Evolutionary conservation across 2,113 vertebrate genomes (phyloP).

Genomic region (Beaufortia kweichowensis): DNA sequence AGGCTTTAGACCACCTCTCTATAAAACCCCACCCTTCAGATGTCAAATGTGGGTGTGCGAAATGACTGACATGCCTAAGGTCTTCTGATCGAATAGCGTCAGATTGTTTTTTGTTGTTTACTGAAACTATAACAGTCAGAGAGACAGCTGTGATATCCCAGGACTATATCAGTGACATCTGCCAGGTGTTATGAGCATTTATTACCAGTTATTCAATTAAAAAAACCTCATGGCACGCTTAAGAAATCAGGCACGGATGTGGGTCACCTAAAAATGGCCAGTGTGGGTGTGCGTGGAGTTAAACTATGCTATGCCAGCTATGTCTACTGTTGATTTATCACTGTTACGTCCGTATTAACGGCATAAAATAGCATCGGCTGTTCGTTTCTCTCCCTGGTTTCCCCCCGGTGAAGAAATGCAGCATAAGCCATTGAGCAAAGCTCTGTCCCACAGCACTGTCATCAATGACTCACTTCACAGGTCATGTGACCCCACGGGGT

Average conservation of each 20-base stretch:
- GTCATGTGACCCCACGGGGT: constrained; percentile 59
- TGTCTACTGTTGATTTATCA: constrained; percentile 29
- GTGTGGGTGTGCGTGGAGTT: background rate
- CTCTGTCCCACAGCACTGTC: constrained; percentile 43
- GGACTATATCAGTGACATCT: too few species aligned
- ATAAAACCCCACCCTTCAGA: too few species aligned
- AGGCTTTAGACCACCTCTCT: too few species aligned
- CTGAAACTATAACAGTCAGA: too few species aligned
- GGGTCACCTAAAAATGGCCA: background rate
- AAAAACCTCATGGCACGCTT: too few species aligned
- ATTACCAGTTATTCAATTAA: background rate
- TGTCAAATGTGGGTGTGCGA: too few species aligned
- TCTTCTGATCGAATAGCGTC: too few species aligned
- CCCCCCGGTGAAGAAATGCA: constrained; percentile 1
- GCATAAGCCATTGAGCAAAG: constrained; percentile 39
- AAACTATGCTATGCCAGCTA: constrained; percentile 23
- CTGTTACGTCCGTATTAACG: constrained; percentile 4
- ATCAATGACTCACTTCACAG: constrained; percentile 75
- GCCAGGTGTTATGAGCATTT: background rate
- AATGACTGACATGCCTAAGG: too few species aligned
- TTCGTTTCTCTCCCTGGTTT: constrained; percentile 39
- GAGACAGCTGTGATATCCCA: background rate
- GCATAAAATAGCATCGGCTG: constrained; percentile 20
- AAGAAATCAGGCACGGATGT: background rate
- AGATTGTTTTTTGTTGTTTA: too few species aligned